Evolutionary conservation across 2,113 vertebrate species (phyloP), one percentile per base, ranked within the genome.

Genomic region (Hypocryptadius cinnamomeus): DNA sequence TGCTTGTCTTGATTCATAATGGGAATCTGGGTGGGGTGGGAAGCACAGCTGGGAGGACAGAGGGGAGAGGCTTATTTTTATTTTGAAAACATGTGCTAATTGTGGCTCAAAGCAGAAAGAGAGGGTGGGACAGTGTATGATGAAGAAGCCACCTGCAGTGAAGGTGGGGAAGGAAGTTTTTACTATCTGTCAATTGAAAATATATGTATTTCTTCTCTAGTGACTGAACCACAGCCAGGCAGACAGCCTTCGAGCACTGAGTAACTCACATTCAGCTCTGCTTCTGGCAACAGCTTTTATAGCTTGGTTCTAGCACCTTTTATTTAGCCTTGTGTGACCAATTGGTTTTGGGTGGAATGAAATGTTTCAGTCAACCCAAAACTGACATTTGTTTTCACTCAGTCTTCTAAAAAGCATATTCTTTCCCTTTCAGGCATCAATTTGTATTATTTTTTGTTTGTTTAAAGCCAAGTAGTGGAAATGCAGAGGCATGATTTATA

Each of bases 11-110:
- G 90, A 95, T 94, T 97, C 95, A 96, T 95, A 96, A 95, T 77
- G 83, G 89, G 94, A 97, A 95, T 94, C 72, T 96, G 88, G 96
- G 96, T 97, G 96, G 97, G 92, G 96, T 97, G 96, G 97, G 92
- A 97, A 97, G 96, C 93, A 93, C 92, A 97, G 94, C 96, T 97
- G 96, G 87, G 89, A 95, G 88, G 79, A 94, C 85, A 93, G 81
- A 92, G 92, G 93, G 94, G 95, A 96, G 94, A 94, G 94, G 69
- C 89, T 95, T 94, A 78, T 93, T 96, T 96, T 97, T 97, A 79
- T 97, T 96, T 95, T 76, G 84, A 96, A 96, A 96, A 93, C 91
- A 92, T 96, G 96, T 64, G 66, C 73, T 94, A 97, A 97, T 96
- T 94, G 92, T 85, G 91, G 82, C 92, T 97, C 77, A 94, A 84